Percentiles rank a stretch among this genome's conserved stretches.
These are phyloP conservation scores for Hafferia zeledoni DNA, from an alignment of 2,797 vertebrate genomes.

Conservation along the genomic window DNA sequence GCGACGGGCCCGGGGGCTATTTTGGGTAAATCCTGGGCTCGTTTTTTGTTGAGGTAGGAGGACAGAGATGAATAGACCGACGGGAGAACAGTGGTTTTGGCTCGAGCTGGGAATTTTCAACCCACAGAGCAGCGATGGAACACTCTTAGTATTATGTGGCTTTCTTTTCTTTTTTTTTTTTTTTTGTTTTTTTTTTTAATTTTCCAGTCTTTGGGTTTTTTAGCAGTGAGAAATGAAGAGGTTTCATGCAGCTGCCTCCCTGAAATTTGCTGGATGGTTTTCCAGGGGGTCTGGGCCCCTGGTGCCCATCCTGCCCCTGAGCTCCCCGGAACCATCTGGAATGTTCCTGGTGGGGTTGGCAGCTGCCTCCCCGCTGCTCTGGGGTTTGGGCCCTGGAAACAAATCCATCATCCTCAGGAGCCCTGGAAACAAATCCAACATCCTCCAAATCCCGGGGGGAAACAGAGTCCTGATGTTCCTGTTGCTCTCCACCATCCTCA, in stretches of 20 bases:
- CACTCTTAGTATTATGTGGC: neutral
- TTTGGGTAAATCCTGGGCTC: neutral
- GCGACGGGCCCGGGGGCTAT: neutral
- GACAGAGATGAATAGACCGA: neutral
- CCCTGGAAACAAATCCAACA: neutral
- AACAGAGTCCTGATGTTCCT: neutral
- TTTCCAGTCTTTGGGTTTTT: neutral
- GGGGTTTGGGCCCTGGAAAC: neutral
- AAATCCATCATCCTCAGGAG: fast-evolving
- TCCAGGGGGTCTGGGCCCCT: neutral
- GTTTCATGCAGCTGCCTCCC: neutral
- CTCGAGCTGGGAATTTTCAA: neutral
- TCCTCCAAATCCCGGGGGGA: neutral
- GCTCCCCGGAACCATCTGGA: neutral
- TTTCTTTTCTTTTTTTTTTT: too few species aligned
- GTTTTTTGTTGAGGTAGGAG: neutral
- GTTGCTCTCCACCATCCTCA: neutral
- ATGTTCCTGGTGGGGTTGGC: neutral
- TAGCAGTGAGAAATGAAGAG: neutral
- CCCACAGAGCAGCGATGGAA: neutral
- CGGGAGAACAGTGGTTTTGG: neutral
- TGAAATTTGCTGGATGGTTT: neutral
- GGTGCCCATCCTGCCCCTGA: neutral
- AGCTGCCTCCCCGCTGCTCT: neutral
- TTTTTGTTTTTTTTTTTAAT: too few species aligned